phyloP scores from a whole-genome alignment of 2,888 invertebrate species.

The Lissocephala sabroskyi region DNA sequence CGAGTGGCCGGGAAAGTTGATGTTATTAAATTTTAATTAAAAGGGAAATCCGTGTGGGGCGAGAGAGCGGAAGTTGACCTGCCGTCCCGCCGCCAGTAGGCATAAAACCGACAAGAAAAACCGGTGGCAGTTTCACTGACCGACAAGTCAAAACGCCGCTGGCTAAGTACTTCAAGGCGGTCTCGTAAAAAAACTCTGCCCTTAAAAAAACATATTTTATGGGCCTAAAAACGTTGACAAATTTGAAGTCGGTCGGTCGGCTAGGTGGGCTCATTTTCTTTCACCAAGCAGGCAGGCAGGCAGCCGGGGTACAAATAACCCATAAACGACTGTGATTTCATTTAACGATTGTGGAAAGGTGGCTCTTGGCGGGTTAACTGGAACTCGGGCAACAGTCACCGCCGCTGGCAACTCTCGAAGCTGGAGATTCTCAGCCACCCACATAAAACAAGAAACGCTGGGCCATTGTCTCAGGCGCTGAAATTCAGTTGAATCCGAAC shows the following conservation, averaged over 20 bases:
- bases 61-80: slow-evolving; percentile 42
- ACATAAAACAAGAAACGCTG: slow-evolving; percentile 52
- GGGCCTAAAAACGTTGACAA: slow-evolving; percentile 52
- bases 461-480: slow-evolving; percentile 49
- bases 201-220: slow-evolving; percentile 60
- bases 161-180: slow-evolving; percentile 25
- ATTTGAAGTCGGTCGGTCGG: slow-evolving; percentile 42
- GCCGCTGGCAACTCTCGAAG: slow-evolving; percentile 7
- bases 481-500: slow-evolving; percentile 51
- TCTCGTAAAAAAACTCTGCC: slow-evolving; percentile 62
- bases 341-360: slow-evolving; percentile 48
- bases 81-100: slow-evolving; percentile 34
- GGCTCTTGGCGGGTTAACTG: slow-evolving; percentile 36
- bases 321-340: slow-evolving; percentile 62
- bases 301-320: slow-evolving; percentile 2
- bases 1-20: slow-evolving; percentile 49
- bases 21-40: slow-evolving; percentile 52
- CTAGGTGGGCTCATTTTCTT: slow-evolving; percentile 38
- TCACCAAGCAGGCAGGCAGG: no score
- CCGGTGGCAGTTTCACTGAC: slow-evolving; percentile 43
- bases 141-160: no score
- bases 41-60: slow-evolving; percentile 39
- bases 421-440: slow-evolving; percentile 44
- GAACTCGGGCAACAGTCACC: slow-evolving; percentile 22
- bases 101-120: slow-evolving; percentile 52